Percentiles rank a stretch among this genome's conserved stretches.
These are phyloP conservation scores for Theonella swinhoei DNA, from an alignment of 37 sponge, comb jelly and placozoan species.

Conservation along the genomic window DNA sequence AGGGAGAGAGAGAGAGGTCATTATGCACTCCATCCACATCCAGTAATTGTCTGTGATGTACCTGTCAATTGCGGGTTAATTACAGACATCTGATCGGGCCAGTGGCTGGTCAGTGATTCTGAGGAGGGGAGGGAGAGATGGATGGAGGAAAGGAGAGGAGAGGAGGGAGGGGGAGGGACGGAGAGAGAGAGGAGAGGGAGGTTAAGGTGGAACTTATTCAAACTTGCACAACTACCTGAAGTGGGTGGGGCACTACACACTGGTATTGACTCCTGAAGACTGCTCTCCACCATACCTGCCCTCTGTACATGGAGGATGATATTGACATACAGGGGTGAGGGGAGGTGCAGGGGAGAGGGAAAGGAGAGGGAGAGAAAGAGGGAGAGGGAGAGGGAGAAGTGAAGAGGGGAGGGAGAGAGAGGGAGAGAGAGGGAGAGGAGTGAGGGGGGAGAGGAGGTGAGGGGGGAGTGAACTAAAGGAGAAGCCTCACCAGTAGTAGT, in stretches of 20 bases:
- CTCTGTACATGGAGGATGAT: not conserved
- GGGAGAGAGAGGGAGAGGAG: not conserved
- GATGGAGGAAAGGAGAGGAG: too few species aligned
- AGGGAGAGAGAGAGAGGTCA: not conserved
- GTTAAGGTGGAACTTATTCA: too few species aligned
- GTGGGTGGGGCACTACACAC: not conserved
- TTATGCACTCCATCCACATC: too few species aligned
- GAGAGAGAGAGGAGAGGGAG: too few species aligned
- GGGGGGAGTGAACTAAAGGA: not conserved
- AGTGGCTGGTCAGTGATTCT: not conserved
- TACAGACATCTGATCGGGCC: not conserved
- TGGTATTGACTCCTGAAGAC: not conserved
- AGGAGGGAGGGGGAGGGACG: too few species aligned
- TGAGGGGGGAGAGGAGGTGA: not conserved
- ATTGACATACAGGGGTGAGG: not conserved
- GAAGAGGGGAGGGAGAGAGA: not conserved
- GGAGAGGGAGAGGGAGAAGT: not conserved
- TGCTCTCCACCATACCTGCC: slow-evolving; percentile 4
- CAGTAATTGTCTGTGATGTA: too few species aligned
- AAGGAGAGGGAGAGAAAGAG: slow-evolving; percentile 9
- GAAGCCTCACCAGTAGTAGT: slow-evolving; percentile 32
- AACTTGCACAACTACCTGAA: slow-evolving; percentile 6
- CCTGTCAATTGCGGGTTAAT: not conserved
- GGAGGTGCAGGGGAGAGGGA: not conserved
- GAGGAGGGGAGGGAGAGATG: not conserved